Evolutionary conservation across 1,140 invertebrate genomes (phyloP).

Genomic region (Choristoneura fumiferana): DNA sequence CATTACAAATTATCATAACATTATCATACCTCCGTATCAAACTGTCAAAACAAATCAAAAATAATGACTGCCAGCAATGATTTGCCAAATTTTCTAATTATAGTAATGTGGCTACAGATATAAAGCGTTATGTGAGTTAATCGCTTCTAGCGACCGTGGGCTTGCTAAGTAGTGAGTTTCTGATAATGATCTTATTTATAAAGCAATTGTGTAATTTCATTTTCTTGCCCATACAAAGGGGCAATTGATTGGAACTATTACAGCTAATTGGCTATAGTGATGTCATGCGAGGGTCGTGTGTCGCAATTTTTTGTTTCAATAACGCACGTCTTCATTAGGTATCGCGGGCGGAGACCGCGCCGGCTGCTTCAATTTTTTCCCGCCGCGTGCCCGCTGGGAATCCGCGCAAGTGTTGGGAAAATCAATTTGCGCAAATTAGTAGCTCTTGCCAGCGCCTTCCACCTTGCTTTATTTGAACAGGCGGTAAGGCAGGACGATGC

Average conservation of each 20-base stretch:
- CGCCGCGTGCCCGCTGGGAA: slow-evolving; percentile 48
- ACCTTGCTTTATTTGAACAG: slow-evolving; percentile 10
- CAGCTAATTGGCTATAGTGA: slow-evolving; percentile 51
- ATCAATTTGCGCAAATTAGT: slow-evolving; percentile 40
- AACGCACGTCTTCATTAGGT: slow-evolving; percentile 60
- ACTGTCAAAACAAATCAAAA: slow-evolving; percentile 37
- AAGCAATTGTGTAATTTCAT: slow-evolving; percentile 26
- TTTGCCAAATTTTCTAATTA: slow-evolving; percentile 65
- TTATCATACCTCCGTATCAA: slow-evolving; percentile 60
- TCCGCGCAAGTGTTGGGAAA: slow-evolving; percentile 52
- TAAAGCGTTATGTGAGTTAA: neutral
- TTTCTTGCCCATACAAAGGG: slow-evolving; percentile 40
- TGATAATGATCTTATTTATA: slow-evolving; percentile 15
- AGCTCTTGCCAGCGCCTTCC: too few relatives aligned
- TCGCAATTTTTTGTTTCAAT: slow-evolving; percentile 70
- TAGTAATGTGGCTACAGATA: slow-evolving; percentile 29
- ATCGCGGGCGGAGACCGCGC: slow-evolving; percentile 30
- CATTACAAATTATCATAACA: slow-evolving; percentile 46
- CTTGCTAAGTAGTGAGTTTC: neutral
- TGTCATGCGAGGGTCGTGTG: slow-evolving; percentile 44
- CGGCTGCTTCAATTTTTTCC: slow-evolving; percentile 40
- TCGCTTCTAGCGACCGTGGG: neutral
- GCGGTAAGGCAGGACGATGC: neutral
- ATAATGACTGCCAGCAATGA: slow-evolving; percentile 45
- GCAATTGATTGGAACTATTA: slow-evolving; percentile 49